Percentiles rank a stretch among this genome's conserved stretches.
Evolutionary conservation across 2,113 vertebrate species (phyloP).

Genomic region (Smithornis capensis): DNA sequence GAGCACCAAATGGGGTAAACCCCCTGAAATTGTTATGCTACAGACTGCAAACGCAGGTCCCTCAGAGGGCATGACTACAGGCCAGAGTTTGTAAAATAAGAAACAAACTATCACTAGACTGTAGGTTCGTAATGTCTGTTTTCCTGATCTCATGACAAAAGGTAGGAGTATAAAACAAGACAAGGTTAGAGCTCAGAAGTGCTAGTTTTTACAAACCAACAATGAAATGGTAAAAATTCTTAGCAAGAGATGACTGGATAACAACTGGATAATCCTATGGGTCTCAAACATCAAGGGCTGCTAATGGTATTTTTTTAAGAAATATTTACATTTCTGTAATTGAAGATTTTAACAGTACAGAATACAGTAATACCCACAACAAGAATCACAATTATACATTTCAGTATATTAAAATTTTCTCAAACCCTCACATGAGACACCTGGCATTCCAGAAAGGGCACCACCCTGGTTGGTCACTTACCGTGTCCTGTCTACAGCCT

Average conservation of each 20-base stretch:
- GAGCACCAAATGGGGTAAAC: background rate
- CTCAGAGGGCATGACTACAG: background rate
- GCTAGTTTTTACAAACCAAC: background rate
- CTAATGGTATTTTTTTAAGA: background rate
- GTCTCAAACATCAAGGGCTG: background rate
- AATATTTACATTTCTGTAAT: background rate
- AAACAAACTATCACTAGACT: background rate
- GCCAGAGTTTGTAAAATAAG: background rate
- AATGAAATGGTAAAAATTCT: background rate
- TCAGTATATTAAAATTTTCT: background rate
- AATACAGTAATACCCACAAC: background rate
- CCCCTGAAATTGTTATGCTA: background rate
- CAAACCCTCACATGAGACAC: background rate
- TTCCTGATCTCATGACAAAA: background rate
- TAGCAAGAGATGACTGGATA: background rate
- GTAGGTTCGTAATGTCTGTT: fast-evolving
- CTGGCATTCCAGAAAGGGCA: background rate
- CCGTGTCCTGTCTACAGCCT: background rate
- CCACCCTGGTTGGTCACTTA: background rate
- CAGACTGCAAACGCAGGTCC: background rate
- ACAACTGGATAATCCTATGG: background rate
- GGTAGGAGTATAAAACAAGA: background rate
- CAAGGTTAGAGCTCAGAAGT: background rate
- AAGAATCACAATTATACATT: background rate
- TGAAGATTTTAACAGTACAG: background rate